These are phyloP conservation scores for Exocentrus adspersus DNA, from an alignment of 2,888 invertebrate genomes.

Conservation along the genomic window DNA sequence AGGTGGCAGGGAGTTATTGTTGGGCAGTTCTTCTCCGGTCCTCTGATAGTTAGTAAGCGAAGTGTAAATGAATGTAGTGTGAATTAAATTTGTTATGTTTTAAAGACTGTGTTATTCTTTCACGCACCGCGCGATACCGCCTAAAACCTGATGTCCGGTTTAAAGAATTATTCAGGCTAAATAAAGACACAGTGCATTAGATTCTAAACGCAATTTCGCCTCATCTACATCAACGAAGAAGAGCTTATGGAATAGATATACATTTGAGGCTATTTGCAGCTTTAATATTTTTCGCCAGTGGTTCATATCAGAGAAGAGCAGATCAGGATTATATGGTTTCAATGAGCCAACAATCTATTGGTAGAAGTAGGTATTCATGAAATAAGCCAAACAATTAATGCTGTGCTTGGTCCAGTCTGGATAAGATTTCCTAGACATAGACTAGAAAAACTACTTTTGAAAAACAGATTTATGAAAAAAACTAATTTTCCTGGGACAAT, in stretches of 20 bases:
- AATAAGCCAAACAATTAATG: constrained; percentile 7
- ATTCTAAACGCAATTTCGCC: constrained; percentile 8
- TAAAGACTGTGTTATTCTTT: no score
- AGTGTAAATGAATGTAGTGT: no score
- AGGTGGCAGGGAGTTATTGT: no score
- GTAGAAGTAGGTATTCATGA: constrained; percentile 11
- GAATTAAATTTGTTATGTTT: no score
- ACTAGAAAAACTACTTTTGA: neutral
- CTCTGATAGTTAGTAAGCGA: no score
- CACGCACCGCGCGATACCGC: no score
- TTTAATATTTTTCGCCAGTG: constrained; percentile 9
- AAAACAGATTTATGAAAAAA: no score
- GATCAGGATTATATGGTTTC: constrained; percentile 11
- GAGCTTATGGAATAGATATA: constrained; percentile 7
- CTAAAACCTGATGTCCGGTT: constrained; percentile 1
- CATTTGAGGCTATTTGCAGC: constrained; percentile 5
- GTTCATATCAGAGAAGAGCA: constrained; percentile 15
- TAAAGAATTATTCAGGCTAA: constrained; percentile 9
- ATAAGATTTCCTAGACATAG: constrained; percentile 1
- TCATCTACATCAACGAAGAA: constrained; percentile 6
- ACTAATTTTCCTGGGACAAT: no score
- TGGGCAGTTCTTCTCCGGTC: no score
- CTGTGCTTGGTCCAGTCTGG: constrained; percentile 1
- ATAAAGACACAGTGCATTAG: constrained; percentile 3
- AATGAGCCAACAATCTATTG: constrained; percentile 15